These are phyloP conservation scores for Trinorchestia longiramus DNA, from an alignment of 1,140 invertebrate genomes.

Conservation along the genomic window DNA sequence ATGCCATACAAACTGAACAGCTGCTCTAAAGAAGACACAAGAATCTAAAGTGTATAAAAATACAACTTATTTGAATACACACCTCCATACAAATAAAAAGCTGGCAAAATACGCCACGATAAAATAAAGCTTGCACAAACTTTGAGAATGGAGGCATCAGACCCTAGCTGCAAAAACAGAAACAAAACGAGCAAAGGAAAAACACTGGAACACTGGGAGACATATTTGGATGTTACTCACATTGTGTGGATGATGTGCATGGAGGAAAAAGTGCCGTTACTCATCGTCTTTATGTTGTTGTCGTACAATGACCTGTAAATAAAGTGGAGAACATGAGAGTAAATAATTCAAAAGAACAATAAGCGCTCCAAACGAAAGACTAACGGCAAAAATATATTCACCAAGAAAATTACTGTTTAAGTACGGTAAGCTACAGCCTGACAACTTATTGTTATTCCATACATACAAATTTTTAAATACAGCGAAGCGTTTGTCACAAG, in stretches of 20 bases:
- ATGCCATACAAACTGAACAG: too few species aligned
- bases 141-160: not conserved
- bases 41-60: too few species aligned
- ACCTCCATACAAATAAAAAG: too few species aligned
- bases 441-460: not conserved
- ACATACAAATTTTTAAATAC: not conserved
- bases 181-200: not conserved
- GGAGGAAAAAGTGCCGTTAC: conserved; percentile 95
- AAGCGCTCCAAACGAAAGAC: too few species aligned
- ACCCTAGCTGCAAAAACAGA: not conserved
- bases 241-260: conserved; percentile 93
- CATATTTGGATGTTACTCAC: conserved; percentile 78
- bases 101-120: not conserved
- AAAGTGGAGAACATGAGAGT: too few species aligned
- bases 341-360: too few species aligned
- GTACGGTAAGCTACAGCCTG: too few species aligned
- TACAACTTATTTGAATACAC: too few species aligned
- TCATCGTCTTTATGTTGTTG: conserved; percentile 95
- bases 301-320: conserved; percentile 93
- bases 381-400: too few species aligned
- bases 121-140: not conserved
- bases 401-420: too few species aligned
- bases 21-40: too few species aligned
- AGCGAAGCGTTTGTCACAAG: not conserved
- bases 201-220: not conserved